phyloP scores from a whole-genome alignment of 2,888 invertebrate species.

The Thera britannica region DNA sequence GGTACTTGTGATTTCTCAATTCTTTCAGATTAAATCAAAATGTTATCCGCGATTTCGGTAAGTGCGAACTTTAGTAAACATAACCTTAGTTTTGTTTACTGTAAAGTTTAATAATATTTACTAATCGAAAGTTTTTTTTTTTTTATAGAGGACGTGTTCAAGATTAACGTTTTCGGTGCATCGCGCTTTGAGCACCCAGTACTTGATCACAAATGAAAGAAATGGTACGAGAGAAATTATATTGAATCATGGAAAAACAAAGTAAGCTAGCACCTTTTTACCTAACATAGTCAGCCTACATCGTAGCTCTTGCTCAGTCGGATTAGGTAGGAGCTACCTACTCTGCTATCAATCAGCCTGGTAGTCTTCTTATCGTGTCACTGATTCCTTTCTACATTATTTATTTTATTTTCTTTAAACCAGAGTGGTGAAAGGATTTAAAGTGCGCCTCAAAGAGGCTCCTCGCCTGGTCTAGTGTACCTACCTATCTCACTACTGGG shows the following conservation, averaged over 20 bases:
- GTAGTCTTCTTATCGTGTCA: no score
- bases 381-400: no score
- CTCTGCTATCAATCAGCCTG: background rate
- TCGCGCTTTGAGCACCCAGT: conserved; percentile 62
- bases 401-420: no score
- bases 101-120: background rate
- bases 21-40: conserved; percentile 29
- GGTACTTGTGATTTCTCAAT: no score
- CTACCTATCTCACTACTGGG: no score
- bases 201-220: conserved; percentile 64
- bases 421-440: no score
- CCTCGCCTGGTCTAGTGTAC: no score
- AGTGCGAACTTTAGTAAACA: conserved; percentile 22
- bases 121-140: conserved; percentile 21
- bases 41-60: conserved; percentile 54
- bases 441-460: no score
- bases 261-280: conserved; percentile 61
- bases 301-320: background rate
- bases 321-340: background rate
- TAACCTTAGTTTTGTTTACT: background rate
- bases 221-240: conserved; percentile 84
- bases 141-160: conserved; percentile 52
- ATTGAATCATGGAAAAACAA: conserved; percentile 85
- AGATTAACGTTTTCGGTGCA: conserved; percentile 47
- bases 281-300: background rate